phyloP scores from a whole-genome alignment of 2,113 vertebrate genomes.

The Climacteris rufus region DNA sequence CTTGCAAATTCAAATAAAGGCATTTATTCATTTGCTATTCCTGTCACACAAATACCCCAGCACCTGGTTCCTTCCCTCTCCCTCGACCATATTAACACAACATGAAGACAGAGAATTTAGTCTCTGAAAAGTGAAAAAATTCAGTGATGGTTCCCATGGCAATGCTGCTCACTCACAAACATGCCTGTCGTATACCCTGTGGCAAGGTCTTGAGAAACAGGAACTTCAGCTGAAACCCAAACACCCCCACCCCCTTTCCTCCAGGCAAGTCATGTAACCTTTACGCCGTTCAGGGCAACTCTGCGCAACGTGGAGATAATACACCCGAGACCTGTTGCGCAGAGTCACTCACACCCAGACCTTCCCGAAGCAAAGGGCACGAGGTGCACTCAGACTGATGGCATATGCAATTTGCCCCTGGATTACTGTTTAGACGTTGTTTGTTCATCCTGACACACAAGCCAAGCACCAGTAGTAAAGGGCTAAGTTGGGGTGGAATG shows the following conservation, averaged over 20 bases:
- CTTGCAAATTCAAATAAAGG: conserved; percentile 59
- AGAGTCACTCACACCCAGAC: not conserved
- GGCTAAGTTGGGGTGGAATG: not conserved
- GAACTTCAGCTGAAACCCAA: not conserved
- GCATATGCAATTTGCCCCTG: not conserved
- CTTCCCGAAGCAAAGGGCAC: not conserved
- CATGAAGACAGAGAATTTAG: not conserved
- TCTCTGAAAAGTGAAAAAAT: not conserved
- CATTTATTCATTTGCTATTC: conserved; percentile 49
- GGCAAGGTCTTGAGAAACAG: conserved; percentile 29
- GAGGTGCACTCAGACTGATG: not conserved
- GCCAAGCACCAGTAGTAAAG: not conserved
- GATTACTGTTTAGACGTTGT: conserved; percentile 15
- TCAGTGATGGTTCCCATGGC: not conserved
- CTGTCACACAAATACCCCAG: not conserved
- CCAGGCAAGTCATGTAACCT: not conserved
- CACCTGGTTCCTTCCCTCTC: conserved; percentile 28
- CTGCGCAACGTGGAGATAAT: not conserved
- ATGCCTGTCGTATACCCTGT: not conserved
- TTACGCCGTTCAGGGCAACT: not conserved
- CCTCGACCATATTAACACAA: not conserved
- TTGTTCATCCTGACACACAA: not conserved
- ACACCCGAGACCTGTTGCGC: not conserved
- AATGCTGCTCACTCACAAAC: not conserved
- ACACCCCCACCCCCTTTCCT: not conserved